phyloP scores from a whole-genome alignment of 2,113 vertebrate species.

The Carassius carassius region DNA sequence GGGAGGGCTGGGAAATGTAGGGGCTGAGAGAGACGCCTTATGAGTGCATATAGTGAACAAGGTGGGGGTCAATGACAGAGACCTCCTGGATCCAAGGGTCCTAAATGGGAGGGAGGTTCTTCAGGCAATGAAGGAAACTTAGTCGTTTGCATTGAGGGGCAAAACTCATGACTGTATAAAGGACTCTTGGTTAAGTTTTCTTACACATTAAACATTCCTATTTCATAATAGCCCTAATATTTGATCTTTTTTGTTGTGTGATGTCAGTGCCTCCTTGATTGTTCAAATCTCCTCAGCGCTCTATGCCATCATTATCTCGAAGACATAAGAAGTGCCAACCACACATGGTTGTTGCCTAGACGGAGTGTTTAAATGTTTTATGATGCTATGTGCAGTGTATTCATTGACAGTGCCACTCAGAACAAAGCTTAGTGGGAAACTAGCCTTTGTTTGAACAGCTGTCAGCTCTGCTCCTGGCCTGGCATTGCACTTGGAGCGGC shows the following conservation, averaged over 20 bases:
- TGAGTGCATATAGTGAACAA: constrained; percentile 14
- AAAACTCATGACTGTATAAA: not conserved
- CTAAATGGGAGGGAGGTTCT: constrained; percentile 31
- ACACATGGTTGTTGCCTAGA: constrained; percentile 45
- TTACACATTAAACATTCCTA: not conserved
- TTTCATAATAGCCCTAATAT: not conserved
- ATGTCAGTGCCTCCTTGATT: not conserved
- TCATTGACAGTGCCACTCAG: constrained; percentile 63
- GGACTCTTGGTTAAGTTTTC: not conserved
- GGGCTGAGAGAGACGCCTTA: not conserved
- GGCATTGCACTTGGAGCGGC: constrained; percentile 61
- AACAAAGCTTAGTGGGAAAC: constrained; percentile 70
- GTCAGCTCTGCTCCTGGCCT: constrained; percentile 62
- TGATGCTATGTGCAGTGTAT: constrained; percentile 56
- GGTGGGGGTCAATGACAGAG: constrained; percentile 54
- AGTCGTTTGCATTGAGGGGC: not conserved
- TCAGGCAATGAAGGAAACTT: constrained; percentile 11
- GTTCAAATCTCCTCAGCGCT: constrained; percentile 5
- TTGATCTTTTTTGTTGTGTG: not conserved
- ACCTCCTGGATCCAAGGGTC: constrained; percentile 66
- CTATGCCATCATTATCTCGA: not conserved
- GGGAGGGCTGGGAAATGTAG: constrained; percentile 31
- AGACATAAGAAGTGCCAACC: constrained; percentile 4
- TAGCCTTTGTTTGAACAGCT: constrained; percentile 80
- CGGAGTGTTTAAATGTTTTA: constrained; percentile 65